Base-by-base conservation (phyloP, 2,888 invertebrate species). In the Polydrusus tereticollis region DNA sequence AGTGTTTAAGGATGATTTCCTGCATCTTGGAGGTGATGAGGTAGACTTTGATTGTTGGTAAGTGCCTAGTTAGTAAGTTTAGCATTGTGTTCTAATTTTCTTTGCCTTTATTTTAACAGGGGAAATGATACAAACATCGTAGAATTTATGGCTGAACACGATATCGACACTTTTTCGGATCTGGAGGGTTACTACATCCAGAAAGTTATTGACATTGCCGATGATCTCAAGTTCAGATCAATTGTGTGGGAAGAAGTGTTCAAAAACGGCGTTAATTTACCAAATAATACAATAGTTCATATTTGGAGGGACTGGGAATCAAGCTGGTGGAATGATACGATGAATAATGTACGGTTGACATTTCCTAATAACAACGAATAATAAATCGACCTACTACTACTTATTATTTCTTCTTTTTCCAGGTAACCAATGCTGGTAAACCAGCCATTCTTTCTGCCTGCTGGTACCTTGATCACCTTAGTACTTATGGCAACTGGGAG, bases 21-120 rank as follows among this genome's bases (percentile, higher is more conserved):
- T 97, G n/a, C 98, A 98, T 85, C 85, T 98, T 1, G 98, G 98
- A 4, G 97, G 96, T 0, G 98, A 98, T 84, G 98, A 98, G 86
- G 96, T 97, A 0, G 90, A 90, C 29, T 90, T 92, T 80, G 87
- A 87, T 63, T 97, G 97, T 82, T 97, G 96, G 96, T 93, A 83
- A 86, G 86, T 21, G 16, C n/a, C n/a, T n/a, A n/a, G n/a, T n/a
- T n/a, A n/a, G n/a, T 10, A 29, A 29, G 29, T 12, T 36, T 8
- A 36, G 12, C 12, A 36, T 2, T 7, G 4, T 29, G 4, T 36
- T 10, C 36, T 10, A 10, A 2, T 36, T 36, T 20, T 58, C 3
- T 29, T n/a, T 12, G 38, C 5, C 7, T 14, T 55, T 55, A n/a
- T n/a, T n/a, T 18, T 47, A 45, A n/a, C 77, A 90, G 90, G 91